phyloP scores from a whole-genome alignment of 2,113 vertebrate species.

The Toxotes jaculatrix region DNA sequence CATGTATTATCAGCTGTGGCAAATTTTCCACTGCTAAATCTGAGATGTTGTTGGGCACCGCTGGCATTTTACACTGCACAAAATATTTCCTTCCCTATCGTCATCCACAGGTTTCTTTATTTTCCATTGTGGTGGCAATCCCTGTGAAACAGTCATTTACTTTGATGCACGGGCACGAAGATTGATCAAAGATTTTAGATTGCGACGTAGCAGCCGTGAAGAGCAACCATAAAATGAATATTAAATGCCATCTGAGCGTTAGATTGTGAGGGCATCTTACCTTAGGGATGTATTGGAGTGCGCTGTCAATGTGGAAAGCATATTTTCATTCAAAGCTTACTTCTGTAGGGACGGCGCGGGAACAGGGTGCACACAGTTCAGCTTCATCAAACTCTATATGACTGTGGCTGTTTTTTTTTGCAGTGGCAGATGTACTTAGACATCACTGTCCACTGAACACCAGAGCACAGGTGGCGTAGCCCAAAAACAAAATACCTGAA shows the following conservation, averaged over 20 bases:
- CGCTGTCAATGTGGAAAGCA: constrained; percentile 25
- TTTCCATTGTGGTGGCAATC: constrained; percentile 35
- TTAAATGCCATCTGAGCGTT: constrained; percentile 41
- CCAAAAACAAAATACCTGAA: constrained; percentile 12
- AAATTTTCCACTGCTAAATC: constrained; percentile 32
- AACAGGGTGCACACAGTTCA: constrained; percentile 10
- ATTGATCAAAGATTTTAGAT: constrained; percentile 53
- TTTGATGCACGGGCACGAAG: constrained; percentile 48
- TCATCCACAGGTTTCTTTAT: constrained; percentile 50
- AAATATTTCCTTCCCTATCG: constrained; percentile 49
- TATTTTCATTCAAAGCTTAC: constrained; percentile 35
- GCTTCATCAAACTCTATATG: constrained; percentile 27
- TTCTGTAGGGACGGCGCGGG: not conserved
- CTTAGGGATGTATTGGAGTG: constrained; percentile 28
- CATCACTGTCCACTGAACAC: not conserved
- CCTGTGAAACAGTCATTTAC: constrained; percentile 50
- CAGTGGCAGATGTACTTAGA: constrained; percentile 25
- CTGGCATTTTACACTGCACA: constrained; percentile 29
- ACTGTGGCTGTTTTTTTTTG: not conserved
- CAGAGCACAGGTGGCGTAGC: not conserved
- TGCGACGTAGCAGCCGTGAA: constrained; percentile 3
- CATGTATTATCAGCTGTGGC: constrained; percentile 15
- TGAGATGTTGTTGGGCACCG: constrained; percentile 30
- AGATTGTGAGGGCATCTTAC: constrained; percentile 27
- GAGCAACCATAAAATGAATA: constrained; percentile 41